Conservation (phyloP, 2,888 invertebrate genomes). For the Athrips mouffetella region DNA sequence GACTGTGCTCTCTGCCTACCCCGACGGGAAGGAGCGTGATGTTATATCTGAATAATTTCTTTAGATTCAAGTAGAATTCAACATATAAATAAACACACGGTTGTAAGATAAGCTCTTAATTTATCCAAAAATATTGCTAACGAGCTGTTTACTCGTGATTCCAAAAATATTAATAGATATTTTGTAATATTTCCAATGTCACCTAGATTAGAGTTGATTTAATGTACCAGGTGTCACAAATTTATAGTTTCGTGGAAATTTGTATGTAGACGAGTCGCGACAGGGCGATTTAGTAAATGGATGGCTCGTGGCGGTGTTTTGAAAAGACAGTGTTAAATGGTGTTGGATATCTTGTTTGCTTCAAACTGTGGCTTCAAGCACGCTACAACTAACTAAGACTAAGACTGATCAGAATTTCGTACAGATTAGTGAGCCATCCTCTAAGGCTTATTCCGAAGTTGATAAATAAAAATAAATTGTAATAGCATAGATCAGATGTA, state of each 20-base stretch:
- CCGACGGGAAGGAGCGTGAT: no score
- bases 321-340: slow-evolving; percentile 59
- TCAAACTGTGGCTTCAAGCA: no score
- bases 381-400: no score
- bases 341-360: slow-evolving; percentile 23
- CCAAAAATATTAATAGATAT: slow-evolving; percentile 17
- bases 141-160: background rate
- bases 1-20: no score
- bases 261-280: slow-evolving; percentile 31
- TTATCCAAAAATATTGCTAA: background rate
- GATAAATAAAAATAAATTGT: no score
- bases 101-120: background rate
- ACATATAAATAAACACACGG: no score
- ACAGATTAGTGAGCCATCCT: no score
- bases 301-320: slow-evolving; percentile 12
- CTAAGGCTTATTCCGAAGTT: no score
- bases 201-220: slow-evolving; percentile 36
- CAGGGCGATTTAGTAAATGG: slow-evolving; percentile 43
- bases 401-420: no score
- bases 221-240: slow-evolving; percentile 49
- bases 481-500: no score
- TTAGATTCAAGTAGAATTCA: no score
- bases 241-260: slow-evolving; percentile 33
- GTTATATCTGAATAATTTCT: no score
- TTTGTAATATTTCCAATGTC: slow-evolving; percentile 37